phyloP scores from a whole-genome alignment of 2,113 vertebrate genomes.

The Pithys albifrons region DNA sequence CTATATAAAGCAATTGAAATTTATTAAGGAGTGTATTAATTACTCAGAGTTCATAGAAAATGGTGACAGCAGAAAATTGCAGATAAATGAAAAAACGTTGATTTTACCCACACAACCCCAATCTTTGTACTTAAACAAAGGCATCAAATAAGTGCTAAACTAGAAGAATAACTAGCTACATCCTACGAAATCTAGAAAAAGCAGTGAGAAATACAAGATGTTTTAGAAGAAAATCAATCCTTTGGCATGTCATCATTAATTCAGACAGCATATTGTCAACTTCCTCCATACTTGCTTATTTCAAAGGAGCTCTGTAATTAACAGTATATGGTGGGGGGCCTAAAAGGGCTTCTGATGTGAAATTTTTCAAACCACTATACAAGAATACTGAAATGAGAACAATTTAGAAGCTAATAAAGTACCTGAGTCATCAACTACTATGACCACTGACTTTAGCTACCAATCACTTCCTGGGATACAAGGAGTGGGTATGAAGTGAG shows the following conservation, averaged over 20 bases:
- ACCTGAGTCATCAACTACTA: background rate
- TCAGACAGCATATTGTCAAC: background rate
- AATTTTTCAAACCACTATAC: background rate
- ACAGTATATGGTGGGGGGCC: background rate
- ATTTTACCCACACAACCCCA: background rate
- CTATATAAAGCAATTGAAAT: background rate
- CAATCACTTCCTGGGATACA: background rate
- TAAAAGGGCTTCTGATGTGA: background rate
- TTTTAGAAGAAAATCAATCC: background rate
- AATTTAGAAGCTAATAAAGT: background rate
- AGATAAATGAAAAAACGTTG: background rate
- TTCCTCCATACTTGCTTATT: background rate
- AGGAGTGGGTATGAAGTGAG: background rate
- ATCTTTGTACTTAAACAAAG: background rate
- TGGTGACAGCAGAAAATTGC: background rate
- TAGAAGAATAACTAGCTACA: background rate
- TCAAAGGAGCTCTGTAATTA: background rate
- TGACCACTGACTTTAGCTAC: background rate
- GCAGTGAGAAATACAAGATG: background rate
- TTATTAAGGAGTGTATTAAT: background rate
- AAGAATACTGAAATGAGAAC: background rate
- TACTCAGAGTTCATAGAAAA: background rate
- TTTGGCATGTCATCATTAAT: background rate
- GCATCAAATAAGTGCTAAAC: background rate
- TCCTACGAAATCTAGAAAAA: background rate